A percentile compares a stretch with the other conserved stretches of the same genome.
Evolutionary conservation across 1,140 invertebrate species (phyloP).

Genomic region (Pararge aegeria): DNA sequence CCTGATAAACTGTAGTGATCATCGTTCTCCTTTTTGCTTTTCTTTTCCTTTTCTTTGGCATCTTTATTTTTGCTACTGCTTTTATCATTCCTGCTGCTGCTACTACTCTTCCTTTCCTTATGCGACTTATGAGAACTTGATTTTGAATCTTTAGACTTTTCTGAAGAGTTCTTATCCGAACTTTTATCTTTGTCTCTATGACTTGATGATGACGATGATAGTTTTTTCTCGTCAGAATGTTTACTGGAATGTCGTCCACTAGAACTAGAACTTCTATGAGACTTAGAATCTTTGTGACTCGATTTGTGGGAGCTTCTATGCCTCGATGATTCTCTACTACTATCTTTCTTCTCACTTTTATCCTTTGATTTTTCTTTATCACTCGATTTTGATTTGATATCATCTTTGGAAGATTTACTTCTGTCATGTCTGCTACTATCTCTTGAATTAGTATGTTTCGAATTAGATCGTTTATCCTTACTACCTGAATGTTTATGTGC

Average conservation of each 20-base stretch:
- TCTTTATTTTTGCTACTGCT: slow-evolving; percentile 46
- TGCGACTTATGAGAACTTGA: slow-evolving; percentile 58
- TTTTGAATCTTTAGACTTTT: slow-evolving; percentile 70
- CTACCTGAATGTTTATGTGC: slow-evolving; percentile 63
- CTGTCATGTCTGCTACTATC: slow-evolving; percentile 63
- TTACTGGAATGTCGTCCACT: slow-evolving; percentile 68
- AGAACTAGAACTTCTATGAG: slow-evolving; percentile 65
- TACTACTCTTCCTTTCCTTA: slow-evolving; percentile 74
- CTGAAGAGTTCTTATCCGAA: slow-evolving; percentile 42
- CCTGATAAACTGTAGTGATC: slow-evolving; percentile 81
- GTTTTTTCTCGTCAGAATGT: slow-evolving; percentile 59
- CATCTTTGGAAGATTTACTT: slow-evolving; percentile 59
- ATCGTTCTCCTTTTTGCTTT: slow-evolving; percentile 75
- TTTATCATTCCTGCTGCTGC: slow-evolving; percentile 36
- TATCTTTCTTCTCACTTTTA: slow-evolving; percentile 71
- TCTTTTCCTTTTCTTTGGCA: slow-evolving; percentile 71
- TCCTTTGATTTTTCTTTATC: slow-evolving; percentile 66
- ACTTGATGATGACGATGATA: slow-evolving; percentile 52
- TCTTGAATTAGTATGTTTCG: slow-evolving; percentile 65
- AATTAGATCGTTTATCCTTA: slow-evolving; percentile 72
- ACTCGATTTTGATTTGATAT: slow-evolving; percentile 65
- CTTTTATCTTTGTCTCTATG: slow-evolving; percentile 62
- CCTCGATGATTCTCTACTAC: slow-evolving; percentile 60
- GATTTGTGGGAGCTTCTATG: slow-evolving; percentile 65
- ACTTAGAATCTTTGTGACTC: slow-evolving; percentile 65